A percentile compares a stretch with the other conserved stretches of the same genome.
phyloP scores from a whole-genome alignment of 2,113 vertebrate genomes.

The Ibidorhyncha struthersii region DNA sequence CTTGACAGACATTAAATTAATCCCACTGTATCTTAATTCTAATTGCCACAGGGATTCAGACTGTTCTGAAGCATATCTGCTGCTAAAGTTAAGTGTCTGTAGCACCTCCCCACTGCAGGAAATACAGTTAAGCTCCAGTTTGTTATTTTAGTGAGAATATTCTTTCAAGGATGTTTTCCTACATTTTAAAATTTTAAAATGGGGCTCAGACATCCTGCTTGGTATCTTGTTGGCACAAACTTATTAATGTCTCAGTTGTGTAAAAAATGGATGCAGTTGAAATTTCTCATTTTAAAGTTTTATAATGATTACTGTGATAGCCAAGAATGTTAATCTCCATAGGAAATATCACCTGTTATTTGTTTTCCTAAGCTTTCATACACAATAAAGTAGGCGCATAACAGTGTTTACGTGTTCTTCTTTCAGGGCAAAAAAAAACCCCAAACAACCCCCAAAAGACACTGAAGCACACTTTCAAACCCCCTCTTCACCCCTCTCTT shows the following conservation, averaged over 20 bases:
- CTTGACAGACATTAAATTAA: conserved; percentile 45
- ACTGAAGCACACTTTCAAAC: neutral
- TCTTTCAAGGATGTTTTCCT: neutral
- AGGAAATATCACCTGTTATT: neutral
- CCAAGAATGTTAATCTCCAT: neutral
- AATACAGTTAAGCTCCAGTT: neutral
- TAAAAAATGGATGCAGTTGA: neutral
- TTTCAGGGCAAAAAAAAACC: neutral
- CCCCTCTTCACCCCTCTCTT: neutral
- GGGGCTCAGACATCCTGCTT: neutral
- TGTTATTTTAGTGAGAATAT: neutral
- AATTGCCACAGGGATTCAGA: conserved; percentile 20
- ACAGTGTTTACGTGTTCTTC: neutral
- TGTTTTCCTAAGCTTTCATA: neutral
- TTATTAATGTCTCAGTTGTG: neutral
- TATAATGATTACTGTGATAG: neutral
- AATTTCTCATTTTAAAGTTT: neutral
- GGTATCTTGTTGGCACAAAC: neutral
- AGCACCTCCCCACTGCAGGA: neutral
- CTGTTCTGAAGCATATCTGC: neutral
- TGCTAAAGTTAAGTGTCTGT: neutral
- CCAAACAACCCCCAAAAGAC: neutral
- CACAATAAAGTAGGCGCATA: neutral
- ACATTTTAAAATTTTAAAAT: neutral
- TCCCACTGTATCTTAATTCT: conserved; percentile 39